Conservation (phyloP, 2,797 vertebrate genomes). For the Melanotaenia nigrans region DNA sequence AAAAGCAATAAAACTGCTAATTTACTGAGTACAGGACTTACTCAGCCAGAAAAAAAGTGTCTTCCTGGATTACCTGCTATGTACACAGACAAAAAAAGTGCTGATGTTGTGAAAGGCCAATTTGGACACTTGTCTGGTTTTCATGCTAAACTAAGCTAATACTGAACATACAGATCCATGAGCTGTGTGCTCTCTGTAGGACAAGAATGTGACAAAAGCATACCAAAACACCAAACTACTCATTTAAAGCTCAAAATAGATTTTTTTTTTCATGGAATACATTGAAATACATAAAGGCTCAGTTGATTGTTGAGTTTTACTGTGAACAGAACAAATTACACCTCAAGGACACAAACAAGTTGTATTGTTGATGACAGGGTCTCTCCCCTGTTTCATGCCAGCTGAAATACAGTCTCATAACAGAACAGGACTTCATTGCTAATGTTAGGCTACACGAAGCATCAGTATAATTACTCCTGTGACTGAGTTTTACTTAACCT, state of each 20-base stretch:
- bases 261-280: neutral
- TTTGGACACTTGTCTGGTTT: constrained; percentile 1
- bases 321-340: neutral
- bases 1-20: neutral
- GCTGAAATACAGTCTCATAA: neutral
- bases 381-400: neutral
- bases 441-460: constrained; percentile 8
- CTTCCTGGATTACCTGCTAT: neutral
- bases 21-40: neutral
- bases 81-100: neutral
- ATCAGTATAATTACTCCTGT: constrained; percentile 17
- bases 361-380: neutral
- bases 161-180: neutral
- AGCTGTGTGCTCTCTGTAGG: neutral
- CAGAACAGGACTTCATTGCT: neutral
- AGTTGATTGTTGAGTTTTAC: neutral
- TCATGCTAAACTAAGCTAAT: constrained; percentile 4
- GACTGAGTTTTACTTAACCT: constrained; percentile 35
- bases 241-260: neutral
- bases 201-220: neutral
- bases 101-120: neutral
- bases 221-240: constrained; percentile 1
- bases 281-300: neutral
- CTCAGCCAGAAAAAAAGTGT: neutral
- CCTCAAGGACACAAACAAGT: neutral